Conservation (phyloP, 2,113 vertebrate species). For the Uria aalge region DNA sequence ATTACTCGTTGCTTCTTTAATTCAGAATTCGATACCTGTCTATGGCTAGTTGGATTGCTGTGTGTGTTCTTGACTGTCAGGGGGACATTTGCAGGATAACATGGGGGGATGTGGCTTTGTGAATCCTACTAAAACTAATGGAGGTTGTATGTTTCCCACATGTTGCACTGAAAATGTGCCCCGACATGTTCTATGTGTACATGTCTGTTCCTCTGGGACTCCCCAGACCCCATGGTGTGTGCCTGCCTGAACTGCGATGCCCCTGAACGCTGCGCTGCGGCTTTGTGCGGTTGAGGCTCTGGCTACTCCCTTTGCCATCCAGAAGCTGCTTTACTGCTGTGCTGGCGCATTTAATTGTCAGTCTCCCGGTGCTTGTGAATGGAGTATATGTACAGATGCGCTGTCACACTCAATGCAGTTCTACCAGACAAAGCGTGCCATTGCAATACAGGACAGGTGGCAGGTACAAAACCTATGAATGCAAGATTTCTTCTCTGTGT, state of each 20-base stretch:
- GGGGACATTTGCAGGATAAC: background rate
- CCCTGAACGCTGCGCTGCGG: background rate
- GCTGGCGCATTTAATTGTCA: background rate
- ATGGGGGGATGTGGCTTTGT: background rate
- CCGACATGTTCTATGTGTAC: background rate
- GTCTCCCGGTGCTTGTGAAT: background rate
- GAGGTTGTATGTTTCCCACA: background rate
- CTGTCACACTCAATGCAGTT: background rate
- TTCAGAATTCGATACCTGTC: background rate
- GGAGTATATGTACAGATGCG: background rate
- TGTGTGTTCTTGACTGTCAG: background rate
- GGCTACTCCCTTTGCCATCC: background rate
- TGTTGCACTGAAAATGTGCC: background rate
- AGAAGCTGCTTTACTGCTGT: background rate
- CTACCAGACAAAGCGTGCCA: background rate
- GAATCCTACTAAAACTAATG: background rate
- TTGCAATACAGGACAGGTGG: background rate
- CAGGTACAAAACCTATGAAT: background rate
- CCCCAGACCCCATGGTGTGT: background rate
- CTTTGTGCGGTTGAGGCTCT: background rate
- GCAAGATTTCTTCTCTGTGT: background rate
- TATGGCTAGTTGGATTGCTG: background rate
- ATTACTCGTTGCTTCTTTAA: background rate
- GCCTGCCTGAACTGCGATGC: background rate
- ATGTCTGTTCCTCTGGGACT: background rate